Percentiles rank a stretch among this genome's conserved stretches.
Conservation (phyloP, 2,113 vertebrate genomes). For the Macrotus californicus region DNA sequence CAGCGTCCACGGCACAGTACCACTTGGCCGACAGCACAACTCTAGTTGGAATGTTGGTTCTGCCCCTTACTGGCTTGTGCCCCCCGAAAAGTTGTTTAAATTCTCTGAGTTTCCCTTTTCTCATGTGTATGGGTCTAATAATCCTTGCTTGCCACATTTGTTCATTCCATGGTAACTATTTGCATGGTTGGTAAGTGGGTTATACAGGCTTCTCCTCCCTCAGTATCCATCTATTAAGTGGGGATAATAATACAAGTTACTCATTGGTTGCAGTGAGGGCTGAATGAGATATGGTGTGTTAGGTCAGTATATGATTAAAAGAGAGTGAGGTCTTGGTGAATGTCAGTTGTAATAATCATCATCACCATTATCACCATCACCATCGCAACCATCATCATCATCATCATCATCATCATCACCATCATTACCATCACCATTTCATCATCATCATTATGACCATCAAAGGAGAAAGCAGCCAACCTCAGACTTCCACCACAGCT, state of each 20-base stretch:
- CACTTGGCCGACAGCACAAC: background rate
- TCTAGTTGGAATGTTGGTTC: background rate
- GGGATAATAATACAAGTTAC: background rate
- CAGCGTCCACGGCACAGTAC: background rate
- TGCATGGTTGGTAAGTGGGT: background rate
- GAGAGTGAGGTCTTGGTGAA: background rate
- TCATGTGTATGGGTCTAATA: background rate
- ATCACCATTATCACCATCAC: too few relatives aligned
- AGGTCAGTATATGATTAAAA: background rate
- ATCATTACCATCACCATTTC: background rate
- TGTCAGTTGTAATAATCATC: background rate
- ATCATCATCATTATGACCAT: background rate
- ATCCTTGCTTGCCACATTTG: background rate
- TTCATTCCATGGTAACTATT: background rate
- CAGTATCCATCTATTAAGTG: background rate
- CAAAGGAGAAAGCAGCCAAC: background rate
- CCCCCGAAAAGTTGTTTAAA: background rate
- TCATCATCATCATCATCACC: background rate
- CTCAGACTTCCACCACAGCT: background rate
- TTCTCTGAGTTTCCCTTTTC: background rate
- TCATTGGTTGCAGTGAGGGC: background rate
- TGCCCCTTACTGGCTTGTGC: background rate
- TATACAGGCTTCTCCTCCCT: background rate
- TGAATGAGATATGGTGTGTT: background rate
- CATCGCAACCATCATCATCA: background rate